Evolutionary conservation across 37 sponge, comb jelly and placozoan species (phyloP), one percentile per base, ranked within the genome.

Genomic region (Spongilla lacustris): DNA sequence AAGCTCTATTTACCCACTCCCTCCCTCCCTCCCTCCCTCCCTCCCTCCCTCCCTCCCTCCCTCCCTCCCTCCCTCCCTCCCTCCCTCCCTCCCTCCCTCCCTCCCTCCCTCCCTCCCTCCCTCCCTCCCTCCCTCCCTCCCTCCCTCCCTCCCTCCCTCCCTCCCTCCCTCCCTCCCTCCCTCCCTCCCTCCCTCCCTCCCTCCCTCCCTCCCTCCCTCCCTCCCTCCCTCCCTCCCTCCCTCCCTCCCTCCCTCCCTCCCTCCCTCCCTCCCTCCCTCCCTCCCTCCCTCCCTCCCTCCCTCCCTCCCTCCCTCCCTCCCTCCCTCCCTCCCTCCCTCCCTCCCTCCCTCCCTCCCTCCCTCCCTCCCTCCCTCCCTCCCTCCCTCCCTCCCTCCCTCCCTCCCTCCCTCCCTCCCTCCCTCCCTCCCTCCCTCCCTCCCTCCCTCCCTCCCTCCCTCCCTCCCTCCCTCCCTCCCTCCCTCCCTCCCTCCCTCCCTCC

Each of bases 261-360:
- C 73, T 83, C 83, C 46, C 73, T 71, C 72, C 26, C 83, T 83
- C 83, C 29, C 83, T 83, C 83, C 48, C 83, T 83, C 83, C 46
- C 83, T 83, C 83, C 46, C 73, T 71, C 73, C 46, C 73, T 83
- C 83, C 48, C 73, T 71, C 83, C 46, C 83, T 83, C 83, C 46
- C 83, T 83, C 83, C 46, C 83, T 83, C 72, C 46, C 73, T 71
- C 73, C 48, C 73, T 10, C 83, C 48, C 73, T 72, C 83, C 29
- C 73, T 10, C 73, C 25, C 31, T 58, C 81, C 68, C 31, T 4
- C 81, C 33, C 30, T 80, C 68, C 36, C 81, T 80, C 58, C 32
- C 80, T 79, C 80, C 66, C 68, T 58, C 81, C 33, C 68, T 4
- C 81, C 38, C 35, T 27, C 69, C 71, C 71, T 27, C 29, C 21